A percentile compares a stretch with the other conserved stretches of the same genome.
phyloP scores from a whole-genome alignment of 2,797 vertebrate genomes.

The Hoplostethus mediterraneus region DNA sequence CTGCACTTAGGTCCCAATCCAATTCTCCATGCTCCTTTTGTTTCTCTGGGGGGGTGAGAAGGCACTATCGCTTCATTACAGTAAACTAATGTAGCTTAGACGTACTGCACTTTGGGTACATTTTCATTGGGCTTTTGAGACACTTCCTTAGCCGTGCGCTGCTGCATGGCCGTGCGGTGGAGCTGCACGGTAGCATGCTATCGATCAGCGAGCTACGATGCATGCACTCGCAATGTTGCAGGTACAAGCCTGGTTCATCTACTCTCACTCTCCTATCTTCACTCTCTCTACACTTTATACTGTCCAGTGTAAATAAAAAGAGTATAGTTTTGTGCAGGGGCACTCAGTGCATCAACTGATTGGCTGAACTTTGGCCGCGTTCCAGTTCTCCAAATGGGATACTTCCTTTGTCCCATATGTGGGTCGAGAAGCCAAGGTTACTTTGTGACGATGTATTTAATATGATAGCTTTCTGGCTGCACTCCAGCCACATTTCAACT shows the following conservation, averaged over 20 bases:
- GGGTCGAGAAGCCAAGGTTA: not conserved
- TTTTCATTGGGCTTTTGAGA: not conserved
- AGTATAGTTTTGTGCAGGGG: not conserved
- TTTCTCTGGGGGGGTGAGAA: conserved; percentile 13
- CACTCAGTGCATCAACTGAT: not conserved
- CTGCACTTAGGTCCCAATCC: conserved; percentile 40
- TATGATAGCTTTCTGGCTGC: not conserved
- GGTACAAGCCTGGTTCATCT: too few relatives aligned
- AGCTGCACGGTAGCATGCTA: not conserved
- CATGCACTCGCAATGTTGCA: too few relatives aligned
- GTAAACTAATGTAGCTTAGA: conserved; percentile 3
- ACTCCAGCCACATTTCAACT: not conserved
- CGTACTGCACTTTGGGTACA: not conserved
- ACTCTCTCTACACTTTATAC: not conserved
- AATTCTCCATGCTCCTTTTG: conserved; percentile 29
- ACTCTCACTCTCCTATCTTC: not conserved
- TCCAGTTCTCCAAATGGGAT: not conserved
- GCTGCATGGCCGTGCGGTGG: conserved; percentile 3
- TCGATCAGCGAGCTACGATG: not conserved
- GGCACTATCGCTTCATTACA: conserved; percentile 6
- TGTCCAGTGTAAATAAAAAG: conserved; percentile 1
- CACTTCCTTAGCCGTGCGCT: not conserved
- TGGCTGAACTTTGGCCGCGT: not conserved
- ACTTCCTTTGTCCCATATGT: not conserved
- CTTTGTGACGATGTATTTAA: not conserved